Base-by-base conservation (phyloP, 2,888 invertebrate species). In the Meteorus cinctellus region DNA sequence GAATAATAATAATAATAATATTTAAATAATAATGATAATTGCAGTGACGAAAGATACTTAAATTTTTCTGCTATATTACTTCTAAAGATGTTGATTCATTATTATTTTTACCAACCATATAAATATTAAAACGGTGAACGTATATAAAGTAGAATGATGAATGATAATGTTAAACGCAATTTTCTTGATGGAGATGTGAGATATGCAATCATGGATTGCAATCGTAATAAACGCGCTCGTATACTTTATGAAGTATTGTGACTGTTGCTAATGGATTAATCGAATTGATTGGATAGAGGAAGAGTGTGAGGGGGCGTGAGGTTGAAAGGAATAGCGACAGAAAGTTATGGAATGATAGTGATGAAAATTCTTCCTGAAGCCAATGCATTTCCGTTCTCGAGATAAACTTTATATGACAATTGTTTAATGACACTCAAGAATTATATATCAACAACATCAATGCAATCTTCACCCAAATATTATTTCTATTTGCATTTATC, bases 271-370 rank as follows among this genome's bases (percentile, higher is more conserved):
- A 34, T 31, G 34, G 59, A 70, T 70, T 70, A 59, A 70, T 59
- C 31, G 59, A 55, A 70, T 59, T 70, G 69, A 70, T 70, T 70
- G 59, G 69, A 55, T 59, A 16, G 34, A 36, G 51, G 14, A 48
- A 69, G 8, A 34, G n/a, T 19, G 29, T 27, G 29, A 55, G 36
- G 36, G 36, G 19, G 5, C 31, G n/a, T n/a, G 48, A 48, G 48
- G 48, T 0, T n/a, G 48, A 16, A 48, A 48, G 48, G 34, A 34
- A 2, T 34, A 34, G 34, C 0, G 34, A 34, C 2, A 24, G 55
- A 55, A 24, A 8, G 19, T 55, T 19, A 55, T 19, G n/a, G 55
- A 8, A 55, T 19, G 55, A 24, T 55, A 10, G 65, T 41, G 65
- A 41, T 41, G 24, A 34, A 65, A 8, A 65, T 65, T 65, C 14